Evolutionary conservation across 2,797 vertebrate species (phyloP).

Genomic region (Neostethus bicornis): DNA sequence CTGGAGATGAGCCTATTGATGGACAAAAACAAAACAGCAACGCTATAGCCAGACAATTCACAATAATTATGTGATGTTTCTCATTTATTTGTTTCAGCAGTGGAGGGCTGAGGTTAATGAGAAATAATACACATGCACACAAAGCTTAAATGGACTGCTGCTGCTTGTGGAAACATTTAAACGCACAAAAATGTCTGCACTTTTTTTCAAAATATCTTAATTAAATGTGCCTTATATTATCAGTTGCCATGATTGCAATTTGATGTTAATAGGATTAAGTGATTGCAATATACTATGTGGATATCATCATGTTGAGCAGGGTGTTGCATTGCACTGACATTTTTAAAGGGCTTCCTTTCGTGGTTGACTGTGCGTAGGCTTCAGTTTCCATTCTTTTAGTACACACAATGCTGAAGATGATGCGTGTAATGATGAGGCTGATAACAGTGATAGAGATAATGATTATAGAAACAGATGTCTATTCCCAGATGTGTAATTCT

Average conservation of each 20-base stretch:
- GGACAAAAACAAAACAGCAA: conserved; percentile 7
- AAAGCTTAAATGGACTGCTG: conserved; percentile 28
- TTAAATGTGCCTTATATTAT: conserved; percentile 40
- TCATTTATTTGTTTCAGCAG: conserved; percentile 19
- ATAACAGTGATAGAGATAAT: conserved; percentile 43
- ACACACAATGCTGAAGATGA: conserved; percentile 16
- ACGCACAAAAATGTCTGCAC: conserved; percentile 47
- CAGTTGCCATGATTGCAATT: conserved; percentile 63
- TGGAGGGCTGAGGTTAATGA: conserved; percentile 16
- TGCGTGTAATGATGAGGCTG: conserved; percentile 39
- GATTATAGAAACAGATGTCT: conserved; percentile 58
- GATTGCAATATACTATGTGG: conserved; percentile 44
- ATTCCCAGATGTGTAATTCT: conserved; percentile 47
- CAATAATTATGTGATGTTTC: conserved; percentile 21
- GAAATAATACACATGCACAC: conserved; percentile 42
- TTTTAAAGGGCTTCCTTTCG: conserved; percentile 17
- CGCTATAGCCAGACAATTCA: neutral
- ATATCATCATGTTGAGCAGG: conserved; percentile 33
- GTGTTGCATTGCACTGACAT: conserved; percentile 7
- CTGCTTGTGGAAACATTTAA: conserved; percentile 28
- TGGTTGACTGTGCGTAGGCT: conserved; percentile 11
- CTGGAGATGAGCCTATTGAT: conserved; percentile 16
- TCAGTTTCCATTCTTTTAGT: conserved; percentile 12
- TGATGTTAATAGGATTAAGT: conserved; percentile 64
- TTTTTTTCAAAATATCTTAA: conserved; percentile 42